A percentile compares a stretch with the other conserved stretches of the same genome.
Conservation (phyloP, 2,797 vertebrate genomes). For the Borostomias antarcticus region DNA sequence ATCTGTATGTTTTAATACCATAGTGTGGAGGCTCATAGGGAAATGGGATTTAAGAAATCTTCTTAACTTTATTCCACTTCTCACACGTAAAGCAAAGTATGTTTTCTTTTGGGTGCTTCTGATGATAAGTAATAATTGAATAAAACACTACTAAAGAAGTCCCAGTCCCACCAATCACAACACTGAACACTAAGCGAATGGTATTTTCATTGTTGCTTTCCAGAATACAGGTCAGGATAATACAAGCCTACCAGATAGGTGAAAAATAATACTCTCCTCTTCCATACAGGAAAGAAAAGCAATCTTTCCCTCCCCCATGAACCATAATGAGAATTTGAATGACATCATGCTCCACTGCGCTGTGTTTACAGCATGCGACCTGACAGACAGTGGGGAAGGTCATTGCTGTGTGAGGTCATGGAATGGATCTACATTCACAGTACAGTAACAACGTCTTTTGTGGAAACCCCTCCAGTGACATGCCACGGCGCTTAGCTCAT, state of each 20-base stretch:
- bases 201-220: too few relatives aligned
- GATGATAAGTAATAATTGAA: neutral
- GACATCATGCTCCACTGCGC: constrained; percentile 60
- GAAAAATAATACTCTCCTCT: neutral
- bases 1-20: neutral
- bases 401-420: neutral
- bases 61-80: constrained; percentile 7
- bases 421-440: neutral
- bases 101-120: constrained; percentile 22
- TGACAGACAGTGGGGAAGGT: constrained; percentile 32
- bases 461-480: constrained; percentile 26
- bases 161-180: too few relatives aligned
- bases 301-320: too few relatives aligned
- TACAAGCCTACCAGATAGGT: neutral
- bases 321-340: constrained; percentile 60
- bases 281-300: too few relatives aligned
- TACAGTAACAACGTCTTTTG: constrained; percentile 5
- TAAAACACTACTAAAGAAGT: too few relatives aligned
- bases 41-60: neutral
- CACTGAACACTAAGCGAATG: too few relatives aligned
- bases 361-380: constrained; percentile 41
- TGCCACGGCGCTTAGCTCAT: constrained; percentile 28
- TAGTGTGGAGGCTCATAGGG: neutral
- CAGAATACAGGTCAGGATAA: neutral
- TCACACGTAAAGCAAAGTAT: neutral